These are phyloP conservation scores for Bubalus kerabau DNA, from an alignment of 2,113 vertebrate species.

Conservation along the genomic window DNA sequence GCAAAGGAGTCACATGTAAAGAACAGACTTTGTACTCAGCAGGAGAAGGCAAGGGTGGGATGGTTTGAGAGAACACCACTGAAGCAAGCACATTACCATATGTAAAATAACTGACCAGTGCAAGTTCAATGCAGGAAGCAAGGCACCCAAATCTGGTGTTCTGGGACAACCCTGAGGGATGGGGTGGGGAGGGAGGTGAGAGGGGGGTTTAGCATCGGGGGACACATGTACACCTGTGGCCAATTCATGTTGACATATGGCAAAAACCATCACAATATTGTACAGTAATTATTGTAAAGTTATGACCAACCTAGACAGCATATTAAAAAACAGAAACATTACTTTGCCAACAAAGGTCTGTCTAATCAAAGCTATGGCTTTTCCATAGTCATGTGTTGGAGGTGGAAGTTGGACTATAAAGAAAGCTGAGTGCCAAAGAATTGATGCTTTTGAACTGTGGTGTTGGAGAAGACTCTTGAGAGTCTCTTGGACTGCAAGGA, in stretches of 20 bases:
- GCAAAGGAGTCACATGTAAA: neutral
- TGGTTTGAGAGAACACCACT: neutral
- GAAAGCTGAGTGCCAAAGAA: neutral
- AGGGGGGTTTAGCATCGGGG: neutral
- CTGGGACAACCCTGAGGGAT: neutral
- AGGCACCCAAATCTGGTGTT: neutral
- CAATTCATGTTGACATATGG: neutral
- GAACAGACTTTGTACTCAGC: neutral
- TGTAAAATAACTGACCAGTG: neutral
- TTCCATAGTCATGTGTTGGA: neutral
- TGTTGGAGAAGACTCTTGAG: neutral
- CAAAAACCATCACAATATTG: neutral
- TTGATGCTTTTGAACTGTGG: neutral
- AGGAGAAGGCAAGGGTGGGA: neutral
- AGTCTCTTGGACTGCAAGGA: neutral
- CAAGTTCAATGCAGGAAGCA: neutral
- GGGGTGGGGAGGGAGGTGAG: neutral
- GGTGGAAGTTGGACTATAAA: neutral
- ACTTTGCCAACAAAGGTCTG: neutral
- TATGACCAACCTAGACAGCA: neutral
- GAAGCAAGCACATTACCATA: neutral
- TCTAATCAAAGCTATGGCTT: neutral
- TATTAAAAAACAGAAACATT: neutral
- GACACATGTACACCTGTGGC: neutral
- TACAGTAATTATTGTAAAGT: neutral